Evolutionary conservation across 2,888 invertebrate species (phyloP).

Genomic region (Trichopoda pennipes): DNA sequence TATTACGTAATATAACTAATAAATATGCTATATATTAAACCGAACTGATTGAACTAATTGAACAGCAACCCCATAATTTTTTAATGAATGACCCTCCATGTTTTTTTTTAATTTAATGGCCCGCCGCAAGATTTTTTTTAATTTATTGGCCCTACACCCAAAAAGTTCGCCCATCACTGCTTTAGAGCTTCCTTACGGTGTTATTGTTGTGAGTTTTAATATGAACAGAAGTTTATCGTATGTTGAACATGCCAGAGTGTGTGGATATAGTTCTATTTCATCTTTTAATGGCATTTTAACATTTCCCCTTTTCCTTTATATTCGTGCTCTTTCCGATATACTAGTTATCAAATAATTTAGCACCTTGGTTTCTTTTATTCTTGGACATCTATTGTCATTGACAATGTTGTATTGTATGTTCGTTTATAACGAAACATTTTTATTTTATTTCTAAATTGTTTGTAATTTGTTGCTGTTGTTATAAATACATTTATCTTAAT

Average conservation of each 20-base stretch:
- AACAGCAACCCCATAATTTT: no score
- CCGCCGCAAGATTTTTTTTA: no score
- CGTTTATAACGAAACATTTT: conserved; percentile 1
- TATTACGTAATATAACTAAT: no score
- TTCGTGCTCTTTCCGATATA: neutral
- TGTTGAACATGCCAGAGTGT: conserved; percentile 2
- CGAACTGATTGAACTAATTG: no score
- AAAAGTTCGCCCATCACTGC: no score
- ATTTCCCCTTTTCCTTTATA: conserved; percentile 20
- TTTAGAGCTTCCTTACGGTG: conserved; percentile 16
- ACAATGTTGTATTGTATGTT: conserved; percentile 38
- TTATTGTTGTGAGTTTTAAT: conserved; percentile 22
- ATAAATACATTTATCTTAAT: conserved; percentile 20
- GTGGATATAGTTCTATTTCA: neutral
- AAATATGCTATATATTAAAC: no score
- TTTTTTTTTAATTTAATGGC: no score
- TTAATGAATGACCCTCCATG: no score
- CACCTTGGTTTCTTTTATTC: conserved; percentile 43
- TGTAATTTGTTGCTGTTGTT: conserved; percentile 42
- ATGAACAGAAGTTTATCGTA: conserved; percentile 5
- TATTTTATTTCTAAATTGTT: conserved; percentile 8
- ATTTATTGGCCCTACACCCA: no score
- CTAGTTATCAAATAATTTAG: conserved; percentile 50
- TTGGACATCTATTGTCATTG: conserved; percentile 57
- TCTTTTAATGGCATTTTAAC: conserved; percentile 10